Percentiles rank a stretch among this genome's conserved stretches.
phyloP scores from a whole-genome alignment of 2,888 invertebrate genomes.

The Lepas anatifera region DNA sequence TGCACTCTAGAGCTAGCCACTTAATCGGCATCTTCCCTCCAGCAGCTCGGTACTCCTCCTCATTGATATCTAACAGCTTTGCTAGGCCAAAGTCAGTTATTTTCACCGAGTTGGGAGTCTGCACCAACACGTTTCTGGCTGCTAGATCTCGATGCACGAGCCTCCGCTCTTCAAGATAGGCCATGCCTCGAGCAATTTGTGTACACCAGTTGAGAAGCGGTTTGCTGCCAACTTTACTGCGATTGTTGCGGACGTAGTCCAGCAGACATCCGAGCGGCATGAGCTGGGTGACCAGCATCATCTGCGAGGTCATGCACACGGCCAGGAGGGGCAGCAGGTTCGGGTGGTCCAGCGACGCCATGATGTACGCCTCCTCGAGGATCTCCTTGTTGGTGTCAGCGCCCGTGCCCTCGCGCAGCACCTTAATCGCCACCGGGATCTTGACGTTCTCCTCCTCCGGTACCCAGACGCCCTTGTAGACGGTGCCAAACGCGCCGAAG shows the following conservation, averaged over 20 bases:
- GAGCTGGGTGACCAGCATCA: constrained; percentile 94
- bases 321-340: constrained; percentile 85
- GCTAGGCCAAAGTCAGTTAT: constrained; percentile 98
- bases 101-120: constrained; percentile 82
- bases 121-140: constrained; percentile 90
- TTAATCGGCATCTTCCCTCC: constrained; percentile 98
- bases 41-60: constrained; percentile 90
- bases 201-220: constrained; percentile 92
- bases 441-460: constrained; percentile 83
- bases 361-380: constrained; percentile 90
- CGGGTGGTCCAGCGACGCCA: constrained; percentile 94
- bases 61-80: constrained; percentile 83
- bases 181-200: constrained; percentile 93
- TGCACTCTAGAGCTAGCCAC: constrained; percentile 96
- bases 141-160: constrained; percentile 94
- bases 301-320: constrained; percentile 92
- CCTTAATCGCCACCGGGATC: constrained; percentile 94
- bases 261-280: constrained; percentile 94
- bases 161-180: constrained; percentile 85
- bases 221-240: constrained; percentile 82
- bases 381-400: constrained; percentile 83
- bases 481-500: constrained; percentile 91
- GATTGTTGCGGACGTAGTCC: constrained; percentile 84
- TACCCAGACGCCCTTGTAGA: constrained; percentile 90
- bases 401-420: constrained; percentile 56